These are phyloP conservation scores for Cepaea hortensis DNA, from an alignment of 2,888 invertebrate species.

Conservation along the genomic window DNA sequence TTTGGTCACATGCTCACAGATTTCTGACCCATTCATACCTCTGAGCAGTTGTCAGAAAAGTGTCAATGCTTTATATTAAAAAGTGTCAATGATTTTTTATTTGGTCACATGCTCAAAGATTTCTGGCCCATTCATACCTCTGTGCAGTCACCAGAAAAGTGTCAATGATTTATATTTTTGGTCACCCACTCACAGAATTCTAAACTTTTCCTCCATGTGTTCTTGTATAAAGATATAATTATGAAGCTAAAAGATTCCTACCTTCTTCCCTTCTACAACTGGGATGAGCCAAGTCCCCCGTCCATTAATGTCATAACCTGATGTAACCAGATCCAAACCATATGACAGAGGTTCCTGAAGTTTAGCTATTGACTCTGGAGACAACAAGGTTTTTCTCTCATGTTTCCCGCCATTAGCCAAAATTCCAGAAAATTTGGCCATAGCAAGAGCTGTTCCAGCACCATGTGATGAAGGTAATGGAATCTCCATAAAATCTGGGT, in stretches of 20 bases:
- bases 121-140: no score
- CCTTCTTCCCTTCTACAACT: slow-evolving; percentile 60
- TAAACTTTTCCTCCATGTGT: no score
- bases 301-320: slow-evolving; percentile 62
- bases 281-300: slow-evolving; percentile 64
- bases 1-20: no score
- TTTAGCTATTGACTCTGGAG: slow-evolving; percentile 54
- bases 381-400: slow-evolving; percentile 57
- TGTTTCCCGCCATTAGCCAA: slow-evolving; percentile 65
- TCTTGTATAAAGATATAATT: no score
- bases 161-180: no score
- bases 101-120: no score
- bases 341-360: slow-evolving; percentile 60
- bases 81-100: no score
- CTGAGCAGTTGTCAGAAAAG: no score
- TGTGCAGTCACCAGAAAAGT: no score
- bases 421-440: slow-evolving; percentile 64
- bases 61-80: no score
- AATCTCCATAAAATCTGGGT: slow-evolving; percentile 66
- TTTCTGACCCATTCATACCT: no score
- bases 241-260: slow-evolving; percentile 38
- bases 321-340: slow-evolving; percentile 61
- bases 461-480: slow-evolving; percentile 64
- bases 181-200: no score
- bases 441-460: slow-evolving; percentile 60